These are phyloP conservation scores for Phasia obesa DNA, from an alignment of 2,888 invertebrate genomes.

Conservation along the genomic window DNA sequence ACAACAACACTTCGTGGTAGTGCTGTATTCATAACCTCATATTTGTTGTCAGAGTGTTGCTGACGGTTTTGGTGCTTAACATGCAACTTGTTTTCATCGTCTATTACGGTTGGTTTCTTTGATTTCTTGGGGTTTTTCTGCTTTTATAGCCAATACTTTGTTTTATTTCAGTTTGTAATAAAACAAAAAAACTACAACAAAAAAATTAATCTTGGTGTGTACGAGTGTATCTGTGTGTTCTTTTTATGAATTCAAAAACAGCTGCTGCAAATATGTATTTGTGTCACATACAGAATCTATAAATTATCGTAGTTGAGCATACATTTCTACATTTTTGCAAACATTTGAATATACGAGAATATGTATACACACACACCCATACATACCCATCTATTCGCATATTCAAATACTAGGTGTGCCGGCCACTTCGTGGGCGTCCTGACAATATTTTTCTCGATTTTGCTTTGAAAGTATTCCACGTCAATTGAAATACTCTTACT, in stretches of 20 bases:
- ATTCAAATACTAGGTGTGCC: too few relatives aligned
- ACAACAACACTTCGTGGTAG: not conserved
- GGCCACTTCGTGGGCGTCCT: too few relatives aligned
- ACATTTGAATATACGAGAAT: not conserved
- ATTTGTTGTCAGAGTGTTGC: slow-evolving; percentile 33
- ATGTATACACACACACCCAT: not conserved
- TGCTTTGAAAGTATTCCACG: too few relatives aligned
- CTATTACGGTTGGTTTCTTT: slow-evolving; percentile 17
- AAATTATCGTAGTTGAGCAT: slow-evolving; percentile 34
- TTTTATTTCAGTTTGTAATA: slow-evolving; percentile 7
- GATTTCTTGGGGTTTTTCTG: slow-evolving; percentile 1
- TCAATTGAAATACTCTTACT: too few relatives aligned
- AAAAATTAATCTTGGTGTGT: not conserved
- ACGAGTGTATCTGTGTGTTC: not conserved
- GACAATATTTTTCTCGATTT: too few relatives aligned
- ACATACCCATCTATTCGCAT: not conserved
- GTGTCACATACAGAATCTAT: slow-evolving; percentile 63
- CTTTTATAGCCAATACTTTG: slow-evolving; percentile 13
- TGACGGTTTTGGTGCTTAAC: slow-evolving; percentile 41
- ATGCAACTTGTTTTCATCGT: slow-evolving; percentile 62
- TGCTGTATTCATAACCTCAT: slow-evolving; percentile 18
- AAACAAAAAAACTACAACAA: too few relatives aligned
- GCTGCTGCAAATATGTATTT: slow-evolving; percentile 66
- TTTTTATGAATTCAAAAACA: slow-evolving; percentile 55
- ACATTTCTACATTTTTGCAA: slow-evolving; percentile 18